Evolutionary conservation across 2,888 invertebrate genomes (phyloP).

Genomic region (Hypsopygia costalis): DNA sequence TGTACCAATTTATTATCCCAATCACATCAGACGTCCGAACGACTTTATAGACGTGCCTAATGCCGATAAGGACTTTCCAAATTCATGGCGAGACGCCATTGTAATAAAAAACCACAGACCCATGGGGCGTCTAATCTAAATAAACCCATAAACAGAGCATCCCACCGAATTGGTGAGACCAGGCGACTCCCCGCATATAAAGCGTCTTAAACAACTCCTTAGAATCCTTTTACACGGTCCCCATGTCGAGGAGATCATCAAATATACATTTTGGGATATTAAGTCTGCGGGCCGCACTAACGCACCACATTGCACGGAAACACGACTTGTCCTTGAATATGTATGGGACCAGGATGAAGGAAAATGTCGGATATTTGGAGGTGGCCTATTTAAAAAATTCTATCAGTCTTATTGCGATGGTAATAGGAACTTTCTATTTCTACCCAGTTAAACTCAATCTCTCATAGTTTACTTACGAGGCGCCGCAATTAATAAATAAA

Average conservation of each 20-base stretch:
- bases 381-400: background rate
- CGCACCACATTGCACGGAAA: slow-evolving; percentile 33
- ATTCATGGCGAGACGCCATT: too few relatives aligned
- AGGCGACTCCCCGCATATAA: slow-evolving; percentile 46
- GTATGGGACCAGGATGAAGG: slow-evolving; percentile 31
- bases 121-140: slow-evolving; percentile 23
- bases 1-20: too few relatives aligned
- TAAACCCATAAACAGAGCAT: slow-evolving; percentile 32
- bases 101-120: too few relatives aligned
- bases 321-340: slow-evolving; percentile 50
- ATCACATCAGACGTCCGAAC: too few relatives aligned
- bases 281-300: slow-evolving; percentile 36
- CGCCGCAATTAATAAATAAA: too few relatives aligned
- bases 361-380: background rate
- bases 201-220: slow-evolving; percentile 43
- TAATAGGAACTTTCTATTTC: too few relatives aligned
- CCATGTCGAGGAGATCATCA: slow-evolving; percentile 54
- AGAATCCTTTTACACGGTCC: slow-evolving; percentile 41
- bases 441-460: too few relatives aligned
- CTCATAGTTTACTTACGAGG: too few relatives aligned
- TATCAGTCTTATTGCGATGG: too few relatives aligned
- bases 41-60: too few relatives aligned
- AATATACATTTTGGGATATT: slow-evolving; percentile 70
- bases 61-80: too few relatives aligned
- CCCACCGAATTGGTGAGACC: slow-evolving; percentile 33